Conservation (phyloP, 37 sponge, comb jelly and placozoan species). For the Bolinopsis microptera region DNA sequence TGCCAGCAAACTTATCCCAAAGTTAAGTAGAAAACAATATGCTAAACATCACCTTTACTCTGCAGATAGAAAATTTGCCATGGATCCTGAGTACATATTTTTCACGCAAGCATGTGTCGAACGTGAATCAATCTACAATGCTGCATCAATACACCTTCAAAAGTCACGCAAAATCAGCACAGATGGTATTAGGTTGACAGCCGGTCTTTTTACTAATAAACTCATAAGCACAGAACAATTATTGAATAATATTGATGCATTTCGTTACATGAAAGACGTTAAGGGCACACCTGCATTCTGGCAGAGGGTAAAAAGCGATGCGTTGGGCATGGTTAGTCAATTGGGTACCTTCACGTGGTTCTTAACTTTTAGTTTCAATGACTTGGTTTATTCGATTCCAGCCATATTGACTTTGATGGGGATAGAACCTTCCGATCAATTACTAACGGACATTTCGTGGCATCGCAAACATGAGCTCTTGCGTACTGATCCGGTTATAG, state of each 20-base stretch:
- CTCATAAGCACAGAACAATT: neutral
- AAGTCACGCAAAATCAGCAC: neutral
- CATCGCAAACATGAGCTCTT: neutral
- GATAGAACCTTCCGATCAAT: neutral
- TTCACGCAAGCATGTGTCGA: neutral
- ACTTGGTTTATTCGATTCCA: slow-evolving; percentile 3
- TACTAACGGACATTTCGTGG: neutral
- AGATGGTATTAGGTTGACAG: neutral
- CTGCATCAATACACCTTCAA: neutral
- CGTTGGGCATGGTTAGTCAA: neutral
- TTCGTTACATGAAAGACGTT: slow-evolving; percentile 7
- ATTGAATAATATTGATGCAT: neutral
- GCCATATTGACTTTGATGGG: neutral
- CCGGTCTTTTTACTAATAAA: neutral
- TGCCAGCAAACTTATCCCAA: neutral
- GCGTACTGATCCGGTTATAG: neutral
- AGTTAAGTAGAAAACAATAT: neutral
- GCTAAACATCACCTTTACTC: neutral
- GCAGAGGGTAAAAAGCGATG: neutral
- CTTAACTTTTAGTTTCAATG: neutral
- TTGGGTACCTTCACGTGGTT: neutral
- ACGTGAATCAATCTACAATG: neutral
- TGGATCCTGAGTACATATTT: neutral
- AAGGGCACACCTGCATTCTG: slow-evolving; percentile 19
- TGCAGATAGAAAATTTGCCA: neutral